A percentile compares a stretch with the other conserved stretches of the same genome.
Evolutionary conservation across 2,888 invertebrate species (phyloP).

Genomic region (Cancer borealis): DNA sequence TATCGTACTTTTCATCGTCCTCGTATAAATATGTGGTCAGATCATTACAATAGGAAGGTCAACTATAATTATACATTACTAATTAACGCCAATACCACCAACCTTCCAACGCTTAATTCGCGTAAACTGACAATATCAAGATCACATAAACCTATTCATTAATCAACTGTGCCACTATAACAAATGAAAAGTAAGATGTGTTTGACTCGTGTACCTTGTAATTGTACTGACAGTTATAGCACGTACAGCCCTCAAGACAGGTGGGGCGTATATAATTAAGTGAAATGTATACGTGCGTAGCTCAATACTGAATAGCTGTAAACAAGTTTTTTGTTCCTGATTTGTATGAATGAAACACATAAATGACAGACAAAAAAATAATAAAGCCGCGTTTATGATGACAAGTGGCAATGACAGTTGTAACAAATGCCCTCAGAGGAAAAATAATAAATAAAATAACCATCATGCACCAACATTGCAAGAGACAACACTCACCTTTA

Average conservation of each 20-base stretch:
- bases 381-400: background rate
- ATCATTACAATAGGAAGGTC: background rate
- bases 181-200: no score
- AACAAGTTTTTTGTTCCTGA: background rate
- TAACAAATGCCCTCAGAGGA: background rate
- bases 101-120: background rate
- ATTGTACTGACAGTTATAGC: background rate
- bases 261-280: background rate
- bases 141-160: background rate
- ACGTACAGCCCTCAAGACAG: background rate
- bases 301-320: background rate
- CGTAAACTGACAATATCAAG: background rate
- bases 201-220: background rate
- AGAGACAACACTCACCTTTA: slow-evolving; percentile 57
- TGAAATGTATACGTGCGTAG: background rate
- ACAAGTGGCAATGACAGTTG: background rate
- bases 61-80: background rate
- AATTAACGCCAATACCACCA: background rate
- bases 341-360: background rate
- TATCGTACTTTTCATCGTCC: background rate
- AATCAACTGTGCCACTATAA: background rate
- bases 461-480: background rate
- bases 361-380: background rate
- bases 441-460: background rate
- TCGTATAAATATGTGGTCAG: background rate